Percentiles rank a stretch among this genome's conserved stretches.
Evolutionary conservation across 2,888 invertebrate species (phyloP).

Genomic region (Drosophila stalkeri): DNA sequence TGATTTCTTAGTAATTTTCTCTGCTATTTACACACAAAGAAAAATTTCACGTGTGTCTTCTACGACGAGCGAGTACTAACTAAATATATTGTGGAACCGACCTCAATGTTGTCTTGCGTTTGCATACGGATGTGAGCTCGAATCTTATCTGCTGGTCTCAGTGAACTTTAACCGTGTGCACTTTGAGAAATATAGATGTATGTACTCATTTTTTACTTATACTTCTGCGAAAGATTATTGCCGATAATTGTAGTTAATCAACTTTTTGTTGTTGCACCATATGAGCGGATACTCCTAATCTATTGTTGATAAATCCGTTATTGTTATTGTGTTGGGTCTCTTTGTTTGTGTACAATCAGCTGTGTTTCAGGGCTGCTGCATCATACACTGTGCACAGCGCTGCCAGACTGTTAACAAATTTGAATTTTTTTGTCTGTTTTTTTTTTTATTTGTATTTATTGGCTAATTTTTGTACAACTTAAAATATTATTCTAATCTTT

Average conservation of each 20-base stretch:
- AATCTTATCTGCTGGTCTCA: conserved; percentile 49
- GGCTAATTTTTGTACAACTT: conserved; percentile 13
- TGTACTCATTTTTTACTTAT: conserved; percentile 6
- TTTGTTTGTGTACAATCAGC: conserved; percentile 42
- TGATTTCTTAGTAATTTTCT: background rate
- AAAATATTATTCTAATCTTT: conserved; percentile 63
- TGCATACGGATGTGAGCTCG: conserved; percentile 9
- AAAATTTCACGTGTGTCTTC: conserved; percentile 51
- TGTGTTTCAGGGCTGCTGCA: conserved; percentile 43
- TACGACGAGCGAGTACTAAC: conserved; percentile 57
- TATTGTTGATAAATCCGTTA: conserved; percentile 38
- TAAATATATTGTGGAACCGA: conserved; percentile 40
- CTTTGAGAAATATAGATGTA: conserved; percentile 17
- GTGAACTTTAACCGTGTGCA: conserved; percentile 51
- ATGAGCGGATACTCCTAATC: conserved; percentile 24
- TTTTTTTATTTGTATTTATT: conserved; percentile 36
- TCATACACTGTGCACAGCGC: background rate
- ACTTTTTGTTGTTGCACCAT: conserved; percentile 33
- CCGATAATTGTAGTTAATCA: conserved; percentile 42
- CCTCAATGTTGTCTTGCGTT: conserved; percentile 22
- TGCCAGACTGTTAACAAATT: conserved; percentile 20
- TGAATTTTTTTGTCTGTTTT: background rate
- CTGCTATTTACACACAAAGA: conserved; percentile 1
- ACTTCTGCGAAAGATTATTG: conserved; percentile 37
- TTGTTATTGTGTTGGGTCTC: conserved; percentile 39